A percentile compares a stretch with the other conserved stretches of the same genome.
Evolutionary conservation across 1,140 invertebrate genomes (phyloP).

Genomic region (Laupala kohalensis): DNA sequence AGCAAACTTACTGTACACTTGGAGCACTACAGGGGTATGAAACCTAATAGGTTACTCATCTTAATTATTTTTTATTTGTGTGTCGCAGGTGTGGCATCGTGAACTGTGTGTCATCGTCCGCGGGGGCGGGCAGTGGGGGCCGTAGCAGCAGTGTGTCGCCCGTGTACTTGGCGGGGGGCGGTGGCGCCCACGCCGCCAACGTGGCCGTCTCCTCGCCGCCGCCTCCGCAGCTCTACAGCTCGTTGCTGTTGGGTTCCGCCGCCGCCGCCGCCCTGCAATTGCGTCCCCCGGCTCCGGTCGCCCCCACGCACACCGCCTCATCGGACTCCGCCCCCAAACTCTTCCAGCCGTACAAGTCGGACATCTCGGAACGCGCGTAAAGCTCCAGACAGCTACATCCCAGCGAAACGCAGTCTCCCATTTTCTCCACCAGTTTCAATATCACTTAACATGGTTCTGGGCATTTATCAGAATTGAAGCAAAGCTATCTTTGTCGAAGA

Average conservation of each 20-base stretch:
- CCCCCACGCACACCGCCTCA: constrained; percentile 16
- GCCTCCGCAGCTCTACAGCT: constrained; percentile 13
- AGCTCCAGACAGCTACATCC: background rate
- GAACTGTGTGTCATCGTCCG: constrained; percentile 20
- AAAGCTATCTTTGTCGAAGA: background rate
- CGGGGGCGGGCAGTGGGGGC: no score
- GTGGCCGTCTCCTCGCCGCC: constrained; percentile 2
- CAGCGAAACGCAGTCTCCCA: background rate
- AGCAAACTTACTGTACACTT: no score
- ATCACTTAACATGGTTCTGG: background rate
- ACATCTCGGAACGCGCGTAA: constrained; percentile 27
- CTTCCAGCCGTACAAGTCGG: constrained; percentile 55
- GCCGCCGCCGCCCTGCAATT: constrained; percentile 11
- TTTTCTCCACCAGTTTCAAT: background rate
- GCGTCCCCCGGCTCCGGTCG: constrained; percentile 15
- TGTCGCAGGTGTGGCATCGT: constrained; percentile 20
- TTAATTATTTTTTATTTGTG: no score
- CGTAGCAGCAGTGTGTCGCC: constrained; percentile 11
- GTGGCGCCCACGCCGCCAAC: background rate
- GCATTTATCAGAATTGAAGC: background rate
- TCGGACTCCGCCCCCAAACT: constrained; percentile 40
- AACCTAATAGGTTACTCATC: no score
- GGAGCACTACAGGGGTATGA: no score
- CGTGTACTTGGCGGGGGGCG: constrained; percentile 18
- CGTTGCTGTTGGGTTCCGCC: constrained; percentile 6